These are phyloP conservation scores for Scaptomyza graminum DNA, from an alignment of 1,140 invertebrate species.

Conservation along the genomic window DNA sequence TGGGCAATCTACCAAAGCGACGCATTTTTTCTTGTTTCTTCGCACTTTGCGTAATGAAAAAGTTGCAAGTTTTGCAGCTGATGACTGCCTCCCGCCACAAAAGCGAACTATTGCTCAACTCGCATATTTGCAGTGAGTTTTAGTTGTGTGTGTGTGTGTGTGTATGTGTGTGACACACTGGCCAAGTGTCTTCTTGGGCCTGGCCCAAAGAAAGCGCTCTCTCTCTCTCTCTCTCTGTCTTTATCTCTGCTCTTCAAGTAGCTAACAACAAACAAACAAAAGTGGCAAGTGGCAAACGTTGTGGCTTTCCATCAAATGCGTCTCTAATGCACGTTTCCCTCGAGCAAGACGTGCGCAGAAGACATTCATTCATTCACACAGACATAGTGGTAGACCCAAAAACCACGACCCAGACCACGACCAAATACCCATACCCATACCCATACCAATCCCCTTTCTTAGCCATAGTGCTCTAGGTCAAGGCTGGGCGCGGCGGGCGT, in stretches of 20 bases:
- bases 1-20: slow-evolving; percentile 17
- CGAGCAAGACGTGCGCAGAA: slow-evolving; percentile 34
- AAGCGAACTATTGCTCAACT: slow-evolving; percentile 29
- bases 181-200: slow-evolving; percentile 33
- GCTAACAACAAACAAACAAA: slow-evolving; percentile 12
- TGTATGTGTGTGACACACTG: slow-evolving; percentile 36
- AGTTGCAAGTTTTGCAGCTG: slow-evolving; percentile 33
- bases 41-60: slow-evolving; percentile 44
- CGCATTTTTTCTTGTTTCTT: slow-evolving; percentile 1
- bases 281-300: background rate
- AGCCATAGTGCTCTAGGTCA: slow-evolving; percentile 75
- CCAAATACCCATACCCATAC: background rate
- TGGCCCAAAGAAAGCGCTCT: slow-evolving; percentile 38
- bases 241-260: background rate
- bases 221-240: too few species aligned
- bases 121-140: slow-evolving; percentile 23
- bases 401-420: slow-evolving; percentile 8
- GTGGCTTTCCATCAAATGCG: slow-evolving; percentile 30
- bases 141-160: slow-evolving; percentile 3
- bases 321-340: slow-evolving; percentile 35
- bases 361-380: background rate
- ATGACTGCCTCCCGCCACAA: slow-evolving; percentile 5
- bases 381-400: background rate
- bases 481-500: slow-evolving; percentile 76
- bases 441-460: slow-evolving; percentile 28